These are phyloP conservation scores for Actinopyga echinites DNA, from an alignment of 53 echinoderm and acorn worm species.

Conservation along the genomic window DNA sequence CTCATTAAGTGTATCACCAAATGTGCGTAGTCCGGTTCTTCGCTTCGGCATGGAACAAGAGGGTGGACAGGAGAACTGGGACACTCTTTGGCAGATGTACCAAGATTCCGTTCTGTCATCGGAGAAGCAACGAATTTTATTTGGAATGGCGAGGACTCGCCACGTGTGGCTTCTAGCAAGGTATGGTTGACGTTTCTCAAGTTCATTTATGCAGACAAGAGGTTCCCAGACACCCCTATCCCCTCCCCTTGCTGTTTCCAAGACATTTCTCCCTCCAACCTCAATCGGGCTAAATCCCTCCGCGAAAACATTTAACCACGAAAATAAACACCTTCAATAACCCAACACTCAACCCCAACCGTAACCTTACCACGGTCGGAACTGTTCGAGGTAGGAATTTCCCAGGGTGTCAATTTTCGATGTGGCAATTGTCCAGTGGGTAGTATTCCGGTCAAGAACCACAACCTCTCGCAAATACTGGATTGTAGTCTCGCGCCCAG, in stretches of 20 bases:
- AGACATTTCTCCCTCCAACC: not conserved
- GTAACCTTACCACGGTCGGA: too few relatives aligned
- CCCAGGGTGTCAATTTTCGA: too few relatives aligned
- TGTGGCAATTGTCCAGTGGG: too few relatives aligned
- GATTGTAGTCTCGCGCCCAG: too few relatives aligned
- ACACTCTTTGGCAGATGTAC: slow-evolving; percentile 55
- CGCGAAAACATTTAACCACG: too few relatives aligned
- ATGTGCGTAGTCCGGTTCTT: slow-evolving; percentile 58
- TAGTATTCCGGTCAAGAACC: too few relatives aligned
- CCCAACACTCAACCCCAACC: too few relatives aligned
- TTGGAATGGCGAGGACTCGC: slow-evolving; percentile 63
- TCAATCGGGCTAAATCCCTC: too few relatives aligned
- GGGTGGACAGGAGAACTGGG: slow-evolving; percentile 69
- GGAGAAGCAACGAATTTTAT: slow-evolving; percentile 60
- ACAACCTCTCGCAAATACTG: too few relatives aligned
- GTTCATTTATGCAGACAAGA: too few relatives aligned
- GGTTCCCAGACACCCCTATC: not conserved
- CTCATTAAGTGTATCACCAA: slow-evolving; percentile 39
- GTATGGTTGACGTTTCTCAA: slow-evolving; percentile 12
- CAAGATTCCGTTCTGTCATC: slow-evolving; percentile 41
- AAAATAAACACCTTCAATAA: too few relatives aligned
- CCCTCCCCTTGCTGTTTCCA: not conserved
- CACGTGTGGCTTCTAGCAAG: slow-evolving; percentile 79
- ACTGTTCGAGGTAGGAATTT: too few relatives aligned
- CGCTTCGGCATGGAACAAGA: slow-evolving; percentile 68